Conservation (phyloP, 2,888 invertebrate species). For the Nemotelus nigrinus region DNA sequence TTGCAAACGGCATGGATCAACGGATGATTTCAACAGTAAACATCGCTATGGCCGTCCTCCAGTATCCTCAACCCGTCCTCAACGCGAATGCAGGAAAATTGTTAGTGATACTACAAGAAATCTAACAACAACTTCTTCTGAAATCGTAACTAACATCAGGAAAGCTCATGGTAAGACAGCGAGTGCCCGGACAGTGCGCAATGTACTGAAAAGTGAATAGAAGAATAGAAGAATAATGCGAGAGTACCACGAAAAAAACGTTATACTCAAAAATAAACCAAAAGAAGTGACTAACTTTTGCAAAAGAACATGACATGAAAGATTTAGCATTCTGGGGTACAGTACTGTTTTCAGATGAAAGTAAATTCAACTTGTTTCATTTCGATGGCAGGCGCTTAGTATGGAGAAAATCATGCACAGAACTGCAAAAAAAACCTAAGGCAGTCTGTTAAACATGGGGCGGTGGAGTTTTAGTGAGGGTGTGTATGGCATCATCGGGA, state of each 20-base stretch:
- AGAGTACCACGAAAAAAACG: not conserved
- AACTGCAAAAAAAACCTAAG: not conserved
- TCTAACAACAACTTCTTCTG: not conserved
- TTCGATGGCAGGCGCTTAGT: not conserved
- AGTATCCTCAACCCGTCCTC: not conserved
- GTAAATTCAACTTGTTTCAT: not conserved
- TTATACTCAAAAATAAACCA: not conserved
- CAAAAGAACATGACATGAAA: not conserved
- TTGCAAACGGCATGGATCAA: not conserved
- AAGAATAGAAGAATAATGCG: constrained; percentile 2
- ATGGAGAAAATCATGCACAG: not conserved
- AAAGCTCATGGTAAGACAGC: not conserved
- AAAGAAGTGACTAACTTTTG: not conserved
- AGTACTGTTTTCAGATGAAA: constrained; percentile 8
- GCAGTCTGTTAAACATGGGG: constrained; percentile 6
- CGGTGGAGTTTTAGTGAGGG: constrained; percentile 11
- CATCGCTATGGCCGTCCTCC: not conserved
- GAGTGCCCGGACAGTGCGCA: not conserved
- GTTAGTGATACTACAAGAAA: not conserved
- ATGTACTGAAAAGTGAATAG: not conserved
- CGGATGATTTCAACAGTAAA: not conserved
- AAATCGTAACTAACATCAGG: not conserved
- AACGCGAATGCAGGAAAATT: not conserved
- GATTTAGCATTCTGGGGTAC: not conserved
- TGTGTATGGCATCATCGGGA: constrained; percentile 11